Base-by-base conservation (phyloP, 2,113 vertebrate species). In the Pterophyllum scalare region DNA sequence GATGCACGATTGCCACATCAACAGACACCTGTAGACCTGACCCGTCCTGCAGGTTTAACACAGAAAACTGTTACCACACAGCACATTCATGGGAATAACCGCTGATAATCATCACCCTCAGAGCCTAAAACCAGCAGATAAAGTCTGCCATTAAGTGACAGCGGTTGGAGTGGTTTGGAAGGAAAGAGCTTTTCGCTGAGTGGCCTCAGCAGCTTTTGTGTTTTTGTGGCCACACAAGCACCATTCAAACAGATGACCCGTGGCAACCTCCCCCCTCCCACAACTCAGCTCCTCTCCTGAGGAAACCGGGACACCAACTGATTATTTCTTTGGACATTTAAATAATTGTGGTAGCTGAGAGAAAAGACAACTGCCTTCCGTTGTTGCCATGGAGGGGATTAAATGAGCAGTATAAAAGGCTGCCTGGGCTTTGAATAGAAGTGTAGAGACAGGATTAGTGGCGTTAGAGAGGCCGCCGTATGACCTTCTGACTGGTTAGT, bases 301-400 rank as follows among this genome's bases (percentile, higher is more conserved):
- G 82, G 59, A 86, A 86, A 84, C 60, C 20, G 57, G 75, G 75
- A 82, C 80, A 80, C 75, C 70, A 38, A 81, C 84, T 76, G 59
- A 77, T 88, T 83, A 75, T 70, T 88, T 84, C 60, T 54, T 81
- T 62, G 58, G 43, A 91, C 65, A 87, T 81, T 83, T 83, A 86
- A 93, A 87, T 91, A 77, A 79, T 77, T 59, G 79, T 49, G 40
- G 28, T 15, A 35, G 85, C 56, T 26, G 14, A 40, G 19, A 85
- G 40, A 81, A 79, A 83, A 74, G 62, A 77, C 87, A 90, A 91
- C 83, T 80, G 80, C 80, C 91, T 83, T 70, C 86, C 43, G 80
- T 80, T 86, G 92, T 93, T 91, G 86, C 89, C 83, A 93, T 86
- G 88, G 94, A 88, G 84, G 59, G 89, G 89, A 94, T 93, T 93